These are phyloP conservation scores for Oophaga pumilio DNA, from an alignment of 2,113 vertebrate genomes.

Conservation along the genomic window DNA sequence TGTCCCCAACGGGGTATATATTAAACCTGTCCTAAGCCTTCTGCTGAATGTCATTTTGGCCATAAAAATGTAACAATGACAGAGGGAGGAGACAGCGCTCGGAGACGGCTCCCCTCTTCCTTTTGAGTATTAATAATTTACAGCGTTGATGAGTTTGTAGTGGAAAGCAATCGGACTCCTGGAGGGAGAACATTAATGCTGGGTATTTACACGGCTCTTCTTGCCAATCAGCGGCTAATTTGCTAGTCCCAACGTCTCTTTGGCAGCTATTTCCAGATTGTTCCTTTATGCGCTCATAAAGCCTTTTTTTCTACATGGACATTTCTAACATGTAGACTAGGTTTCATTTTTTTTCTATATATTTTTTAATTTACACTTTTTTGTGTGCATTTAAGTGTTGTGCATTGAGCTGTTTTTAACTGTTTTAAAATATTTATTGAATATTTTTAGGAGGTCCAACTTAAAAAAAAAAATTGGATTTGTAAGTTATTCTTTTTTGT, in stretches of 20 bases:
- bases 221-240: constrained; percentile 58
- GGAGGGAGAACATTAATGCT: constrained; percentile 52
- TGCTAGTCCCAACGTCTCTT: constrained; percentile 36
- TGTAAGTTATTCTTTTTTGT: no score
- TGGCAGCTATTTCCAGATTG: constrained; percentile 28
- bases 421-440: neutral
- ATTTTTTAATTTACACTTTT: neutral
- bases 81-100: constrained; percentile 44
- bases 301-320: neutral
- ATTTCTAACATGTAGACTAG: neutral
- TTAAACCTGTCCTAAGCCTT: constrained; percentile 55
- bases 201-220: constrained; percentile 43
- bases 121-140: constrained; percentile 57
- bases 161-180: constrained; percentile 54
- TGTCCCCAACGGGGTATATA: constrained; percentile 55
- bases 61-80: constrained; percentile 54
- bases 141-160: constrained; percentile 54
- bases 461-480: neutral
- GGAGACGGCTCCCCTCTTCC: constrained; percentile 33
- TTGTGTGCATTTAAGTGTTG: neutral
- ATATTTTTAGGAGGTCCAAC: neutral
- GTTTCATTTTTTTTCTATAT: neutral
- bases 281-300: constrained; percentile 24
- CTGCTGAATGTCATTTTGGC: constrained; percentile 52
- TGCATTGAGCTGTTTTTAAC: neutral